Conservation (phyloP, 1,140 invertebrate genomes). For the Marisa cornuarietis region DNA sequence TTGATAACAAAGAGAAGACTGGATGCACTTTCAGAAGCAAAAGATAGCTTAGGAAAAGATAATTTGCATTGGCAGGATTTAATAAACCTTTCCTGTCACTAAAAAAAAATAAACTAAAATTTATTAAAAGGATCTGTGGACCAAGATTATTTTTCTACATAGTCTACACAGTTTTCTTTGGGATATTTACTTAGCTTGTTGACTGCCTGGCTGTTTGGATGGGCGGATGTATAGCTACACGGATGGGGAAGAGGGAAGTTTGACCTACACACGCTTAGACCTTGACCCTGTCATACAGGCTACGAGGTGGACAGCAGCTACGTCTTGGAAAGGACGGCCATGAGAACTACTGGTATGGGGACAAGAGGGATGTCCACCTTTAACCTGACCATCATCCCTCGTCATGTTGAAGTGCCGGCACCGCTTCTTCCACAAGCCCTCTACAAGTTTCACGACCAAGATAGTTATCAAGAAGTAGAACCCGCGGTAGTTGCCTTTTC, state of each 20-base stretch:
- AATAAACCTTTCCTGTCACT: not conserved
- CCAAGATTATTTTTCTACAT: too few species aligned
- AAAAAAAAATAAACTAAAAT: too few species aligned
- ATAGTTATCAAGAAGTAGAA: not conserved
- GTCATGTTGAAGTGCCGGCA: not conserved
- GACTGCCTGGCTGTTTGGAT: too few species aligned
- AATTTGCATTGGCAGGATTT: not conserved
- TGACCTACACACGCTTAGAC: too few species aligned
- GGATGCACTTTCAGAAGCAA: too few species aligned
- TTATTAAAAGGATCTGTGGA: too few species aligned
- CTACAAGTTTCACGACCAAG: not conserved
- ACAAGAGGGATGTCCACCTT: not conserved
- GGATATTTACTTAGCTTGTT: too few species aligned
- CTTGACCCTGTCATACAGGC: constrained; percentile 8
- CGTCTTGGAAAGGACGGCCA: constrained; percentile 19
- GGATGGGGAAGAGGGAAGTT: too few species aligned
- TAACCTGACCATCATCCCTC: constrained; percentile 1
- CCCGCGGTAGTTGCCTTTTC: not conserved
- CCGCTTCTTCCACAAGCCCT: not conserved
- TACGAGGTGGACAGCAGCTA: constrained; percentile 14
- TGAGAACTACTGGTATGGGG: constrained; percentile 18
- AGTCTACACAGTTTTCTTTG: too few species aligned
- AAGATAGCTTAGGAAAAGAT: too few species aligned
- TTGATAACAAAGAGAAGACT: too few species aligned
- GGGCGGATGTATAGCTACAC: too few species aligned